phyloP scores from a whole-genome alignment of 1,140 invertebrate species.

The Cephus cinctus region DNA sequence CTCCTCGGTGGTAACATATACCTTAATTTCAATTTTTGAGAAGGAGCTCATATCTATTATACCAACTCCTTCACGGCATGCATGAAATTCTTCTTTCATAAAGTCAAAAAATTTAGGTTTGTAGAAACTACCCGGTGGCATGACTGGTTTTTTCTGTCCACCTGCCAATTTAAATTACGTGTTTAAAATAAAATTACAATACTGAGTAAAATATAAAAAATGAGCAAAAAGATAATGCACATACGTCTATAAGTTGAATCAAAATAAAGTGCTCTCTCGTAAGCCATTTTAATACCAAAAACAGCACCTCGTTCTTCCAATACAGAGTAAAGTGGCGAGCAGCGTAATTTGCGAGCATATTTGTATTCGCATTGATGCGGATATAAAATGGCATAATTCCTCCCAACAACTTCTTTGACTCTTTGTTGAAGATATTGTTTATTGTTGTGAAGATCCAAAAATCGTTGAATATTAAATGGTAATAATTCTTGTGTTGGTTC shows the following conservation, averaged over 20 bases:
- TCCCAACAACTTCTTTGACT: conserved; percentile 72
- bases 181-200: conserved; percentile 8
- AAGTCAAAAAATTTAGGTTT: conserved; percentile 79
- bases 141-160: conserved; percentile 49
- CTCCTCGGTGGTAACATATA: conserved; percentile 41
- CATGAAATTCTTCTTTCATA: conserved; percentile 74
- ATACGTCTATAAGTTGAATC: conserved; percentile 57
- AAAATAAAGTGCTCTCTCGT: conserved; percentile 72
- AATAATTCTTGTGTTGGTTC: conserved; percentile 65
- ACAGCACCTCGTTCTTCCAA: conserved; percentile 74
- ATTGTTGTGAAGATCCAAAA: conserved; percentile 82
- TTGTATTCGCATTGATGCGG: conserved; percentile 66
- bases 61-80: conserved; percentile 76
- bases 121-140: conserved; percentile 64
- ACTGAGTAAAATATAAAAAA: not conserved
- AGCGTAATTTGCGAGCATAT: conserved; percentile 70
- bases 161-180: conserved; percentile 32
- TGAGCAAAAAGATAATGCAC: conserved; percentile 7
- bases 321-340: conserved; percentile 76
- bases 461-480: conserved; percentile 70
- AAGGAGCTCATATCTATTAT: conserved; percentile 86
- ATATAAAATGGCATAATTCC: conserved; percentile 67
- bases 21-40: conserved; percentile 78
- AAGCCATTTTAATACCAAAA: conserved; percentile 85
- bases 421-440: conserved; percentile 72